These are phyloP conservation scores for Parambassis ranga DNA, from an alignment of 2,797 vertebrate species.

Conservation along the genomic window DNA sequence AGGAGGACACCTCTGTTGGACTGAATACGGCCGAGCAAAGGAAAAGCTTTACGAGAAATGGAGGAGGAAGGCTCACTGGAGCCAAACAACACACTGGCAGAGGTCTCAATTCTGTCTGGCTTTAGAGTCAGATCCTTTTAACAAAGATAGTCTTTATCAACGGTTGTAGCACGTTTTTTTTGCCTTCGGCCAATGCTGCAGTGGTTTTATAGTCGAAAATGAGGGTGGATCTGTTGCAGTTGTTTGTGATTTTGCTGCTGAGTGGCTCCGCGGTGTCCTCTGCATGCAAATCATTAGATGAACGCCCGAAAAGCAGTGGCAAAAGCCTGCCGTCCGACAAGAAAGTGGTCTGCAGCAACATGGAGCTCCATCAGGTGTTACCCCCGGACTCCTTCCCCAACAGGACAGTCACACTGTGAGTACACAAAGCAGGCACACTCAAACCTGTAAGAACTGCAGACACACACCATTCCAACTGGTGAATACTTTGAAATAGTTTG, in stretches of 20 bases:
- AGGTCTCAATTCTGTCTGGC: conserved; percentile 21
- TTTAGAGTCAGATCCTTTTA: conserved; percentile 15
- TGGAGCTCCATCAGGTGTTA: conserved; percentile 87
- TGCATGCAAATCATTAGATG: conserved; percentile 88
- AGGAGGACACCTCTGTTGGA: conserved; percentile 60
- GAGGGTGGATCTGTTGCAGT: conserved; percentile 59
- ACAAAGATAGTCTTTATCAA: conserved; percentile 7
- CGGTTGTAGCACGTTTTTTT: not conserved
- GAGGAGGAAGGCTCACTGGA: conserved; percentile 60
- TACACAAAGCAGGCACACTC: conserved; percentile 51
- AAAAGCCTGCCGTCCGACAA: conserved; percentile 64
- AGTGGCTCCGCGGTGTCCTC: conserved; percentile 63
- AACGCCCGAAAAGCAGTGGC: conserved; percentile 71
- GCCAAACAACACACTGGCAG: conserved; percentile 47
- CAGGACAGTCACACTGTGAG: conserved; percentile 94
- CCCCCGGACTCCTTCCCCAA: conserved; percentile 87
- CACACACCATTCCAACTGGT: no score
- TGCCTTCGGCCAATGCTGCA: conserved; percentile 35
- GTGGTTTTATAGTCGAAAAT: conserved; percentile 56
- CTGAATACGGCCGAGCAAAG: conserved; percentile 42
- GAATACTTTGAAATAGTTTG: no score
- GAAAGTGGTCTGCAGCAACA: conserved; percentile 91
- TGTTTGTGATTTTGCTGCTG: conserved; percentile 66
- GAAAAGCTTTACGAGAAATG: conserved; percentile 60
- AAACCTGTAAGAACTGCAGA: not conserved